Percentiles rank a stretch among this genome's conserved stretches.
Evolutionary conservation across 1,140 invertebrate species (phyloP).

Genomic region (Platyscapa corneri): DNA sequence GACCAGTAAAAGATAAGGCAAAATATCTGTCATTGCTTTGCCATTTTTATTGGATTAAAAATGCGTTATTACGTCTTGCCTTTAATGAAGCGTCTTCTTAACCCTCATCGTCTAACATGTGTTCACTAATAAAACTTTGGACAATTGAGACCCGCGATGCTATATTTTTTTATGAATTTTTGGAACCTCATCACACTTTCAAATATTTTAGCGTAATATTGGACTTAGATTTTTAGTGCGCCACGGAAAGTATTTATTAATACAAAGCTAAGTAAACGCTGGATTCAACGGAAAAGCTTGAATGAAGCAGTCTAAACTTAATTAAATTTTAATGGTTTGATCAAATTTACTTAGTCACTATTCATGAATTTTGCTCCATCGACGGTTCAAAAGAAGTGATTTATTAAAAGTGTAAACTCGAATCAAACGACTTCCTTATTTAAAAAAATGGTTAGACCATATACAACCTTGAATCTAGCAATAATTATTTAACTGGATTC

Average conservation of each 20-base stretch:
- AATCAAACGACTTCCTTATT: neutral
- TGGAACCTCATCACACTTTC: neutral
- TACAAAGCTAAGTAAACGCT: neutral
- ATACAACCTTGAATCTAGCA: neutral
- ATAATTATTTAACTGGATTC: neutral
- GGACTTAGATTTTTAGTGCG: neutral
- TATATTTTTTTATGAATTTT: neutral
- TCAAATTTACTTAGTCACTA: neutral
- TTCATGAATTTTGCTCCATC: neutral
- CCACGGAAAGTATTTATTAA: neutral
- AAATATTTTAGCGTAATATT: neutral
- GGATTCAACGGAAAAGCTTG: neutral
- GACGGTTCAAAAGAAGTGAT: neutral
- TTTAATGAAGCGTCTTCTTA: too few relatives aligned
- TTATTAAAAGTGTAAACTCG: neutral
- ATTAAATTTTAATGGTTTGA: neutral
- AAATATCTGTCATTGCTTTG: neutral
- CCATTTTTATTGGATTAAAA: too few relatives aligned
- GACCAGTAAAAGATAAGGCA: neutral
- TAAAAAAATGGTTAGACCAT: neutral
- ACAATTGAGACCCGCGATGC: neutral
- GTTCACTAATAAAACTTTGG: too few relatives aligned
- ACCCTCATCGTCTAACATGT: too few relatives aligned
- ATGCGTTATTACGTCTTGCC: too few relatives aligned
- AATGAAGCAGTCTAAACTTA: neutral